Base-by-base conservation (phyloP, 2,113 vertebrate species). In the Channa maculata region DNA sequence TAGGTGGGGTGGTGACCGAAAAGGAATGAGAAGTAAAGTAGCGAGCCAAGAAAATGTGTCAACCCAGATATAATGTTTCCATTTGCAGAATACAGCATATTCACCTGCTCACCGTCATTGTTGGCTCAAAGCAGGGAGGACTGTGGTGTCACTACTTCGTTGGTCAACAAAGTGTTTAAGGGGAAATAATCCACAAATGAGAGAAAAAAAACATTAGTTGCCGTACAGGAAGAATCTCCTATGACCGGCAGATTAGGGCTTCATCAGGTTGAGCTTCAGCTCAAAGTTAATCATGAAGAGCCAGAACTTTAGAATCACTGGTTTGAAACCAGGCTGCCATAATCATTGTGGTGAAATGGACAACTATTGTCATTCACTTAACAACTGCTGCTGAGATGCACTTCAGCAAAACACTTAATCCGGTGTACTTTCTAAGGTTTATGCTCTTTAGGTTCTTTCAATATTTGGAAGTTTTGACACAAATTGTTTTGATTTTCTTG, bases 381-480 rank as follows among this genome's bases (percentile, higher is more conserved):
- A 82, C 65, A 80, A 82, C 77, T 50, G 69, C 75, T 75, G 71
- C 52, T 8, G 39, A 75, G 74, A 76, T 72, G 78, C 78, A 80
- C 76, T 87, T 77, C 37, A 85, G 86, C 24, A 62, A 83, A 83
- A 82, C 81, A 82, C 77, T 81, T 79, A 62, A 84, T 72, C 80
- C 52, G 8, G 24, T 24, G 24, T 24, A 24, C 24, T 24, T 24
- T 24, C 24, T 24, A 1, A 24, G 1, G 24, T 24, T 24, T 24
- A 24, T 24, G 24, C 24, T 24, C 24, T 24, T 24, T 1, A 24
- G 24, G 1, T 24, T 24, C 24, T 24, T 24, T 24, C 24, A 24
- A 24, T 24, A 24, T 24, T 24, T 24, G 24, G 24, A 24, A 24
- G 24, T 24, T 24, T 24, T 24, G 24, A 24, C 24, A 24, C 24